Evolutionary conservation across 2,888 invertebrate species (phyloP).

Genomic region (Apamea anceps): DNA sequence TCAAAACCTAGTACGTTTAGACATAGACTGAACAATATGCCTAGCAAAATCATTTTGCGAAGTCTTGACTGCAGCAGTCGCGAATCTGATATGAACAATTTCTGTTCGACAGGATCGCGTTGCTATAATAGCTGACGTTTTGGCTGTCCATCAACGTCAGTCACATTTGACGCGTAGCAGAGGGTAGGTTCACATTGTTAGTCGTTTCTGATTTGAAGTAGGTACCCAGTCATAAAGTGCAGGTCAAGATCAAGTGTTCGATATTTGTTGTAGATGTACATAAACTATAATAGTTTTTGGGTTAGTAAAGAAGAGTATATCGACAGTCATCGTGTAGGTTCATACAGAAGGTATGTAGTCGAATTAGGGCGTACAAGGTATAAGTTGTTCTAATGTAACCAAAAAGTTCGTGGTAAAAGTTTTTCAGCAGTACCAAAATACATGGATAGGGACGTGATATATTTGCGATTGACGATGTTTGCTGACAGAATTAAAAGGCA

Average conservation of each 20-base stretch:
- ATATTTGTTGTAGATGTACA: not conserved
- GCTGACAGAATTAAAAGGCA: slow-evolving; percentile 1
- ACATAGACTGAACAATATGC: slow-evolving; percentile 33
- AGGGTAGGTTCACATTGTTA: slow-evolving; percentile 24
- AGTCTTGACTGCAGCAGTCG: slow-evolving; percentile 14
- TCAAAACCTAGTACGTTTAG: slow-evolving; percentile 28
- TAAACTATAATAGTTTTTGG: not conserved
- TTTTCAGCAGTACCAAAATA: not conserved
- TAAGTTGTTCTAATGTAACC: not conserved
- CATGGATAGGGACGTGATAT: not conserved
- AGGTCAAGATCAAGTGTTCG: not conserved
- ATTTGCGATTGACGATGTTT: not conserved
- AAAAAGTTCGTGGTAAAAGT: not conserved
- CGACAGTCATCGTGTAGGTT: not conserved
- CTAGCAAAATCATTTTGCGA: slow-evolving; percentile 49
- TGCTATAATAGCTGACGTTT: slow-evolving; percentile 57
- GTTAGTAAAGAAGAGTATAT: not conserved
- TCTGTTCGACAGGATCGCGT: slow-evolving; percentile 25
- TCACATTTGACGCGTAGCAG: slow-evolving; percentile 36
- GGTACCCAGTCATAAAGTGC: not conserved
- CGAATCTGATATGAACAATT: slow-evolving; percentile 41
- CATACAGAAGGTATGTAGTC: not conserved
- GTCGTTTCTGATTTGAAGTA: slow-evolving; percentile 4
- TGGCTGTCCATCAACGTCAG: slow-evolving; percentile 67
- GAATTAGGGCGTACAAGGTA: not conserved